These are phyloP conservation scores for Actinemys pallida DNA, from an alignment of 2,113 vertebrate species.

Conservation along the genomic window DNA sequence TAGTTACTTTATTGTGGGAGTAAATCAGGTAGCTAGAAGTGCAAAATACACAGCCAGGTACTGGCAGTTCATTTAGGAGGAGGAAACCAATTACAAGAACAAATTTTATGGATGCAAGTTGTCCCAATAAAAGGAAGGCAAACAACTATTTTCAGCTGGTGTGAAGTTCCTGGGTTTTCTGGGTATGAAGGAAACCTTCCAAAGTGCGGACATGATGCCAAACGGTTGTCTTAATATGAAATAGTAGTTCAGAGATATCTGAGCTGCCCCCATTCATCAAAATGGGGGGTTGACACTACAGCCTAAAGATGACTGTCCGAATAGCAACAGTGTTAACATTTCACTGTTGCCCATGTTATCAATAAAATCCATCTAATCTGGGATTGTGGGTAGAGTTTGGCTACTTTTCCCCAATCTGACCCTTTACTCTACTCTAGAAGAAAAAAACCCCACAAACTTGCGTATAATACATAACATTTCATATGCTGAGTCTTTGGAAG, in stretches of 20 bases:
- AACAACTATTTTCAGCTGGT: constrained; percentile 28
- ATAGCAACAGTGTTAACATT: constrained; percentile 59
- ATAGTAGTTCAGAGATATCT: constrained; percentile 45
- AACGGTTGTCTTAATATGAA: constrained; percentile 11
- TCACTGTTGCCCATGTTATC: constrained; percentile 62
- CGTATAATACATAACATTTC: constrained; percentile 60
- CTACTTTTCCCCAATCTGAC: constrained; percentile 58
- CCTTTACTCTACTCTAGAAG: constrained; percentile 65
- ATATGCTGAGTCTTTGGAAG: constrained; percentile 27
- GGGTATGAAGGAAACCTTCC: constrained; percentile 36
- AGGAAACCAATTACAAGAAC: constrained; percentile 16
- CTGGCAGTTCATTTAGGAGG: neutral
- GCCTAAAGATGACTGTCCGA: constrained; percentile 50
- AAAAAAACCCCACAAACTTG: constrained; percentile 39
- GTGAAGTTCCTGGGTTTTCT: neutral
- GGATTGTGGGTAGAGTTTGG: constrained; percentile 28
- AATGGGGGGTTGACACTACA: constrained; percentile 50
- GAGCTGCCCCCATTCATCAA: constrained; percentile 61
- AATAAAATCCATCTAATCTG: constrained; percentile 39
- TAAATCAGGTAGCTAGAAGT: constrained; percentile 9
- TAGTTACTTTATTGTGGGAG: neutral
- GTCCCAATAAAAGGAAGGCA: constrained; percentile 17
- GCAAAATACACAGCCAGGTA: constrained; percentile 28
- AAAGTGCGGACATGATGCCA: constrained; percentile 15
- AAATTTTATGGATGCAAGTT: neutral